Evolutionary conservation across 2,797 vertebrate species (phyloP).

Genomic region (Sebastes aleutianus): DNA sequence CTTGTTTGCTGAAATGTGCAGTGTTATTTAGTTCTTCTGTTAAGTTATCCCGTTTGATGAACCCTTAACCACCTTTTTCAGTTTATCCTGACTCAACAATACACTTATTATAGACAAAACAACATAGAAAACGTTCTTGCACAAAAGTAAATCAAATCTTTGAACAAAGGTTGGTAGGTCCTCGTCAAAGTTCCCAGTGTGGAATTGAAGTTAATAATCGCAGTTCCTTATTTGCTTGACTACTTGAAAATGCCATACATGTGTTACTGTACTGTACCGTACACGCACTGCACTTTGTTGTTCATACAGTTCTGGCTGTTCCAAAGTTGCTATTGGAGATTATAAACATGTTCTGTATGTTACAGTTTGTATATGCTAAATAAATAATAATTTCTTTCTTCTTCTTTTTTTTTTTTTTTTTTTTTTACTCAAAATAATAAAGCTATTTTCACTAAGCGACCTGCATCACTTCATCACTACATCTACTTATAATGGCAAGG

Average conservation of each 20-base stretch:
- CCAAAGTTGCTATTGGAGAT: conserved; percentile 36
- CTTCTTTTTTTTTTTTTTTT: conserved; percentile 2
- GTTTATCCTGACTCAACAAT: no score
- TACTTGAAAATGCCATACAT: conserved; percentile 33
- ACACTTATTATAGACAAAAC: no score
- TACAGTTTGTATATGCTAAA: conserved; percentile 45
- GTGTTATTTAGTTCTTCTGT: conserved; percentile 22
- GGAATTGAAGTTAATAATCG: conserved; percentile 13
- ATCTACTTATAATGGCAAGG: neutral
- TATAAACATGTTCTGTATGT: conserved; percentile 61
- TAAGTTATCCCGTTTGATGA: neutral
- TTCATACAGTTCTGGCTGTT: conserved; percentile 58
- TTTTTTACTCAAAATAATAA: conserved; percentile 64
- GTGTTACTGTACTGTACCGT: conserved; percentile 8
- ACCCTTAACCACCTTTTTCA: neutral
- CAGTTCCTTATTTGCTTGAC: conserved; percentile 33
- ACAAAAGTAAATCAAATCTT: conserved; percentile 11
- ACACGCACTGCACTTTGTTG: conserved; percentile 55
- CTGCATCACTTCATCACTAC: neutral
- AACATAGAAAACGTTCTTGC: conserved; percentile 21
- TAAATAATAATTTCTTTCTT: neutral
- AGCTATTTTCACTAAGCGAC: conserved; percentile 71
- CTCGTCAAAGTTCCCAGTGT: conserved; percentile 23
- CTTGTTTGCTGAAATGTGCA: conserved; percentile 21
- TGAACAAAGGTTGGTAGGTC: conserved; percentile 13